Percentiles rank a stretch among this genome's conserved stretches.
These are phyloP conservation scores for Pygoscelis adeliae DNA, from an alignment of 2,113 vertebrate species.

Conservation along the genomic window DNA sequence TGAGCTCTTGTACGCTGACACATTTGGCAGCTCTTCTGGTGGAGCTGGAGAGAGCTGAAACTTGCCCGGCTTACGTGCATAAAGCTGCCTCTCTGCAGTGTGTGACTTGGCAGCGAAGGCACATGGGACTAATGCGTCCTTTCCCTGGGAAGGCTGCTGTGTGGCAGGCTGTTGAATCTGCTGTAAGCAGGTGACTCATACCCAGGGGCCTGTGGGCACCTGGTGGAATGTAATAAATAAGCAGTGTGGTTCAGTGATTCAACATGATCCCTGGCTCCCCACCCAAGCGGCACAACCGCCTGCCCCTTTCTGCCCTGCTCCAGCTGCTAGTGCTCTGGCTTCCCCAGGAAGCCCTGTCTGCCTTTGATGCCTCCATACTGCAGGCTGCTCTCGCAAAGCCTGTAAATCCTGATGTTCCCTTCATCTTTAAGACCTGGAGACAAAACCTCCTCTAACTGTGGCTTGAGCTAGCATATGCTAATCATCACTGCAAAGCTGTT, in stretches of 20 bases:
- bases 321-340: background rate
- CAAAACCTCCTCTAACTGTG: background rate
- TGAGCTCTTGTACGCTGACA: background rate
- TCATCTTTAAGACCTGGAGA: background rate
- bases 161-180: background rate
- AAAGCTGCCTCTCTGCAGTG: background rate
- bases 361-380: background rate
- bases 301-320: background rate
- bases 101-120: slow-evolving; percentile 38
- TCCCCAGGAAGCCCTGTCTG: background rate
- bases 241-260: background rate
- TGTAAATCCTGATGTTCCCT: background rate
- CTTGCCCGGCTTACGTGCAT: background rate
- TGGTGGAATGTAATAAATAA: slow-evolving; percentile 22
- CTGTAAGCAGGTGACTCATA: slow-evolving; percentile 49
- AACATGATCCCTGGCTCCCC: background rate
- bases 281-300: background rate
- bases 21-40: slow-evolving; percentile 26
- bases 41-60: background rate
- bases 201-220: background rate
- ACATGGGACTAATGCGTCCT: background rate
- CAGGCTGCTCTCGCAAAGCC: background rate
- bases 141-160: slow-evolving; percentile 12
- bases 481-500: background rate
- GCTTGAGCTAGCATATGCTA: background rate